Conservation (phyloP, 2,888 invertebrate species). For the Merodon equestris region DNA sequence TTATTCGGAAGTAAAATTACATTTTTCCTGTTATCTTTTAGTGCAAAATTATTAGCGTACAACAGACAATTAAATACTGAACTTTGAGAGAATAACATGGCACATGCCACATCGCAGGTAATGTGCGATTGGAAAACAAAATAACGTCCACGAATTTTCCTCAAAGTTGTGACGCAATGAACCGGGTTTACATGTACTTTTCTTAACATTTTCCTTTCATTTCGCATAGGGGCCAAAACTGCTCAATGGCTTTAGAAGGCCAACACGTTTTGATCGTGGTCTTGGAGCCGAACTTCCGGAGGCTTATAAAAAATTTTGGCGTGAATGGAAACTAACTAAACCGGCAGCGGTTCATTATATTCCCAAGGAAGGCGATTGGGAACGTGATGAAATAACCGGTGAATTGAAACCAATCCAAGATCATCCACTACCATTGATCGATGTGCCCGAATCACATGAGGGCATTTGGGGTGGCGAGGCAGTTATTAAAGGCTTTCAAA, state of each 20-base stretch:
- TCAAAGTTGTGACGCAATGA: conserved; percentile 75
- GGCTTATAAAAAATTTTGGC: conserved; percentile 91
- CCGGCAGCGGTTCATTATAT: conserved; percentile 85
- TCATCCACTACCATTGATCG: conserved; percentile 86
- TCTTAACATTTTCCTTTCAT: background rate
- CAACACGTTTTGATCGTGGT: conserved; percentile 83
- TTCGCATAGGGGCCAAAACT: conserved; percentile 74
- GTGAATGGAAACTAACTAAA: conserved; percentile 87
- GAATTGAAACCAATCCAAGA: conserved; percentile 87
- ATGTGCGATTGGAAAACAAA: conserved; percentile 20
- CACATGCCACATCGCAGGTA: conserved; percentile 77
- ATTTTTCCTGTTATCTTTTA: background rate
- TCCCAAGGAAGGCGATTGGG: conserved; percentile 86
- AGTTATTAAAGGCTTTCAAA: conserved; percentile 91
- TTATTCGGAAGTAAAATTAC: conserved; percentile 1
- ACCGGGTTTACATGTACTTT: background rate
- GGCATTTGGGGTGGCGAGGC: conserved; percentile 99
- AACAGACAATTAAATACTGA: background rate
- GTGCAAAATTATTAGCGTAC: background rate
- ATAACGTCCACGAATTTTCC: conserved; percentile 18
- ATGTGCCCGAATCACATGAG: conserved; percentile 87
- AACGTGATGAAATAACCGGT: conserved; percentile 86
- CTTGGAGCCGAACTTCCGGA: conserved; percentile 86
- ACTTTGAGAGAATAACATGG: conserved; percentile 70
- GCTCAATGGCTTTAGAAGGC: conserved; percentile 80